phyloP scores from a whole-genome alignment of 1,140 invertebrate species.

The Drosophila ohnishii region DNA sequence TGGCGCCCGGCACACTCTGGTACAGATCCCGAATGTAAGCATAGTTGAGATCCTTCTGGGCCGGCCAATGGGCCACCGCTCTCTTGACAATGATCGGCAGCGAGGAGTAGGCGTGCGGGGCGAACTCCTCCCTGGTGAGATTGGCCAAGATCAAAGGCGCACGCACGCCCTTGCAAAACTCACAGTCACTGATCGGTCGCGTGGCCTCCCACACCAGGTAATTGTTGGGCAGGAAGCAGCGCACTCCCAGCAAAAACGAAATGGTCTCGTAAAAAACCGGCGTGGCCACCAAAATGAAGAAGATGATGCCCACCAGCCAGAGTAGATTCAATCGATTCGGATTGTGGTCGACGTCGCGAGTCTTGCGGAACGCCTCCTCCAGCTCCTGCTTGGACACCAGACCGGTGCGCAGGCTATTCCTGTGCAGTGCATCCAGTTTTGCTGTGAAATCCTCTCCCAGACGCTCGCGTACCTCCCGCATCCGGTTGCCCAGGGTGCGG shows the following conservation, averaged over 20 bases:
- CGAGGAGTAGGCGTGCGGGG: conserved; percentile 89
- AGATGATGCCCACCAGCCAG: conserved; percentile 75
- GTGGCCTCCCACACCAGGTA: conserved; percentile 93
- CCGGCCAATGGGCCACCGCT: conserved; percentile 90
- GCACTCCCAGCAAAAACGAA: conserved; percentile 84
- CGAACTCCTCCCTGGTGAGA: conserved; percentile 87
- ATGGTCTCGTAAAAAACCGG: conserved; percentile 74
- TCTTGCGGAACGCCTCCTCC: conserved; percentile 73
- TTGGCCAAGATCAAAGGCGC: conserved; percentile 87
- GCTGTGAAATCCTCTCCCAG: conserved; percentile 64
- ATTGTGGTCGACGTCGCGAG: conserved; percentile 56
- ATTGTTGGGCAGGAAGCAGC: conserved; percentile 92
- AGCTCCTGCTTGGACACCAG: conserved; percentile 68
- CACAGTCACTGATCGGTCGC: conserved; percentile 91
- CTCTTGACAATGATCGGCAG: conserved; percentile 91
- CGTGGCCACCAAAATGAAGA: conserved; percentile 76
- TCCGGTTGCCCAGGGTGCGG: conserved; percentile 55
- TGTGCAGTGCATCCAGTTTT: conserved; percentile 68
- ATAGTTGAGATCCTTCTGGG: conserved; percentile 88
- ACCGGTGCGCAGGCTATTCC: conserved; percentile 67
- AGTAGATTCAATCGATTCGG: conserved; percentile 67
- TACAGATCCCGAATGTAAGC: conserved; percentile 92
- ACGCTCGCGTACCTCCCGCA: conserved; percentile 57
- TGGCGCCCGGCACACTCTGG: conserved; percentile 86
- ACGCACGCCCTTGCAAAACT: conserved; percentile 85